A percentile compares a stretch with the other conserved stretches of the same genome.
Conservation (phyloP, 1,140 invertebrate genomes). For the Sycophaga agraensis region DNA sequence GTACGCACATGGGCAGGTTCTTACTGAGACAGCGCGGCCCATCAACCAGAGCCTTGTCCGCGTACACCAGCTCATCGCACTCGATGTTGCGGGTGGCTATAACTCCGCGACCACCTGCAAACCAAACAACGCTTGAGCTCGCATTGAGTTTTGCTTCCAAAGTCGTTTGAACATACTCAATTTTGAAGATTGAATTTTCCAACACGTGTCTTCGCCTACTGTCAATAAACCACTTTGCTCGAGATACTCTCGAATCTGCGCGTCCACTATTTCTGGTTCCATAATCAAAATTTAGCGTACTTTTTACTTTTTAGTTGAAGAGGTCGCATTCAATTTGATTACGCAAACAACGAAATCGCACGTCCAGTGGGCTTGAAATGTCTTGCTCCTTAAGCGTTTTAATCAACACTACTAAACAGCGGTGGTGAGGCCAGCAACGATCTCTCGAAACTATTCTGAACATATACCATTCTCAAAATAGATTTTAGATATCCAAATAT, state of each 20-base stretch:
- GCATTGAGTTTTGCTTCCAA: too few relatives aligned
- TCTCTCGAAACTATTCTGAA: too few relatives aligned
- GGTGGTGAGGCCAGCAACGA: too few relatives aligned
- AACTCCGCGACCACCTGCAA: slow-evolving; percentile 64
- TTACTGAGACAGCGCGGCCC: slow-evolving; percentile 61
- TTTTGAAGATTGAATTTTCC: slow-evolving; percentile 57
- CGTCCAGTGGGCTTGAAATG: too few relatives aligned
- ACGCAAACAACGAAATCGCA: too few relatives aligned
- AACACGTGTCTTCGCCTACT: slow-evolving; percentile 20
- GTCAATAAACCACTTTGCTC: slow-evolving; percentile 26
- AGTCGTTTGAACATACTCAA: slow-evolving; percentile 39
- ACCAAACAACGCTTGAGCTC: too few relatives aligned
- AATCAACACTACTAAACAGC: too few relatives aligned
- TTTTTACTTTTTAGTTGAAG: too few relatives aligned
- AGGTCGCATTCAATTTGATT: too few relatives aligned
- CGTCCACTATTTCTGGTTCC: slow-evolving; percentile 34
- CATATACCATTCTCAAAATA: slow-evolving; percentile 6
- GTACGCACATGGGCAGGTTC: slow-evolving; percentile 58
- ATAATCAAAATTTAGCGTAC: too few relatives aligned
- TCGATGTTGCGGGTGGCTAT: slow-evolving; percentile 66
- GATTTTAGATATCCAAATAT: slow-evolving; percentile 13
- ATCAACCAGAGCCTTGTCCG: slow-evolving; percentile 66
- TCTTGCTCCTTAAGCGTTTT: too few relatives aligned
- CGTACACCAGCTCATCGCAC: slow-evolving; percentile 67
- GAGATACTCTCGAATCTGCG: slow-evolving; percentile 37